Evolutionary conservation across 2,888 invertebrate genomes (phyloP).

Genomic region (Gymnocheta viridis): DNA sequence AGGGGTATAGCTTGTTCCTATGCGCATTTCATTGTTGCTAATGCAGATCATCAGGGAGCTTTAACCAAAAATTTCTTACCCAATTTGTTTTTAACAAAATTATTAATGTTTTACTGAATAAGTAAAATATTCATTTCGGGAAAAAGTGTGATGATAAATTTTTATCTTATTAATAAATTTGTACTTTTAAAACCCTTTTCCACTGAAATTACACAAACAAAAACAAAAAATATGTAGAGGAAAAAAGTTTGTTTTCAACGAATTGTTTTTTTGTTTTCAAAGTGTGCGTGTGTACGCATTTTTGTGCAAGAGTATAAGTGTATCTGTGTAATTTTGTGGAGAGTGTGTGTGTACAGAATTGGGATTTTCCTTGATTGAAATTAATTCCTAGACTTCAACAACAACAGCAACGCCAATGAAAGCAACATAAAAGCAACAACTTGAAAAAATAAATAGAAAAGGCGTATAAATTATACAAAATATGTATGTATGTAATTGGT

Average conservation of each 20-base stretch:
- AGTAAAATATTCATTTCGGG: no score
- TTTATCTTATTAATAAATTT: background rate
- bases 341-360: conserved; percentile 35
- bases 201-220: background rate
- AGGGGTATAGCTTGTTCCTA: no score
- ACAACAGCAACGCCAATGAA: conserved; percentile 5
- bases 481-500: background rate
- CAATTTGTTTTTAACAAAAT: no score
- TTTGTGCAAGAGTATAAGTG: background rate
- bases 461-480: conserved; percentile 8
- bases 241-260: conserved; percentile 7
- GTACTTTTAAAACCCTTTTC: conserved; percentile 13
- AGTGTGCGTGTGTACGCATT: background rate
- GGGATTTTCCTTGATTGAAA: conserved; percentile 67
- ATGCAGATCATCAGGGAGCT: no score
- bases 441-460: conserved; percentile 47
- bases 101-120: no score
- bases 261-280: background rate
- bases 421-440: conserved; percentile 30
- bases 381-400: conserved; percentile 64
- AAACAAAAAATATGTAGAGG: conserved; percentile 11
- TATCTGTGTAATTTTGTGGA: background rate
- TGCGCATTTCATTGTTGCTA: no score
- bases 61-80: no score
- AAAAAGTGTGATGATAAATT: no score